These are phyloP conservation scores for Hipposideros larvatus DNA, from an alignment of 2,797 vertebrate species.

Conservation along the genomic window DNA sequence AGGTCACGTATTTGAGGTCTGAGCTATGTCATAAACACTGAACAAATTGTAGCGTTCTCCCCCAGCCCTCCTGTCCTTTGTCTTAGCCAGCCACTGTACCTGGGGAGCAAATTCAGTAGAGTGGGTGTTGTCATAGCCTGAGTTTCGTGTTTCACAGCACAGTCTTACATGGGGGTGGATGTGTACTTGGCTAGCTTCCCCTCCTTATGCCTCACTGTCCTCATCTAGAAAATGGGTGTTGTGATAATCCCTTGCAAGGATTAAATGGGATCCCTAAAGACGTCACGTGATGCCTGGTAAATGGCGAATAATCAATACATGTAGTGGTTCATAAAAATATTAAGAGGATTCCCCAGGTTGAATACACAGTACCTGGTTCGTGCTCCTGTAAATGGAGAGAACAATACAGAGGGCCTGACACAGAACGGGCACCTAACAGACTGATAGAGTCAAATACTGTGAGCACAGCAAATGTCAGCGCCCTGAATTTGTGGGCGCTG, in stretches of 20 bases:
- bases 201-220: neutral
- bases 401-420: neutral
- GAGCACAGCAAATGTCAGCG: neutral
- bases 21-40: neutral
- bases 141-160: neutral
- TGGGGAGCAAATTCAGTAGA: neutral
- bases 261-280: neutral
- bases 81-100: neutral
- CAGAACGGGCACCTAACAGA: neutral
- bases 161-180: neutral
- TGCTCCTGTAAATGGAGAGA: neutral
- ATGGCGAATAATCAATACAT: neutral
- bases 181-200: neutral
- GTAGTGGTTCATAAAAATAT: neutral
- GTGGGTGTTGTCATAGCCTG: neutral
- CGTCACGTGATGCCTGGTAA: neutral
- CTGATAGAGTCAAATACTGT: neutral
- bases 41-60: neutral
- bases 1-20: neutral
- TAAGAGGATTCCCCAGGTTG: neutral
- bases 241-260: neutral
- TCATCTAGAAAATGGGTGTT: neutral
- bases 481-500: neutral
- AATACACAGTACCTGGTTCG: neutral
- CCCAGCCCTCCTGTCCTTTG: neutral